Evolutionary conservation across 2,888 invertebrate genomes (phyloP).

Genomic region (Macrophya alboannulata): DNA sequence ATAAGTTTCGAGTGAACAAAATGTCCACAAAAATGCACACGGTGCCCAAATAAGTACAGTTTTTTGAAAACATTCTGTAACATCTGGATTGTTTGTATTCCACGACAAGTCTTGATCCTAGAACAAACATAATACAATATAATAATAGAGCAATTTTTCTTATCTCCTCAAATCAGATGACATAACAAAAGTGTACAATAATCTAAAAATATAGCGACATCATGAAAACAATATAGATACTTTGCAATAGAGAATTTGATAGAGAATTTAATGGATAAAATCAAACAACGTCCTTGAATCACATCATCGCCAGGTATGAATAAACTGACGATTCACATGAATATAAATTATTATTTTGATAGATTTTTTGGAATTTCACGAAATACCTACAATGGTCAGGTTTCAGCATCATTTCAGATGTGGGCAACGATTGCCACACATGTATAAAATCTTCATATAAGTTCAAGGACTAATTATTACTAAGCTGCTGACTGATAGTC

Average conservation of each 20-base stretch:
- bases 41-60: constrained; percentile 95
- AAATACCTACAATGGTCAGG: background rate
- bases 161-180: background rate
- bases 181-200: background rate
- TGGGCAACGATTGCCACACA: background rate
- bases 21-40: constrained; percentile 91
- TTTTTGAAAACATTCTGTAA: constrained; percentile 95
- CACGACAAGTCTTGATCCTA: constrained; percentile 91
- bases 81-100: constrained; percentile 91
- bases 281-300: background rate
- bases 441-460: background rate
- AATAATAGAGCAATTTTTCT: background rate
- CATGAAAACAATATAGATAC: background rate
- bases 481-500: background rate
- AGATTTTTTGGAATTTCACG: background rate
- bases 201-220: background rate
- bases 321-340: background rate
- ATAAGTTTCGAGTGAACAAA: constrained; percentile 88
- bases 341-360: background rate
- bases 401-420: background rate
- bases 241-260: background rate
- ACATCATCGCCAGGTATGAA: background rate
- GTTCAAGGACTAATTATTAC: background rate
- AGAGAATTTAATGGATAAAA: background rate
- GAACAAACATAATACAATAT: constrained; percentile 73